Conservation (phyloP, 2,797 vertebrate genomes). For the Helicolenus hilgendorfi region DNA sequence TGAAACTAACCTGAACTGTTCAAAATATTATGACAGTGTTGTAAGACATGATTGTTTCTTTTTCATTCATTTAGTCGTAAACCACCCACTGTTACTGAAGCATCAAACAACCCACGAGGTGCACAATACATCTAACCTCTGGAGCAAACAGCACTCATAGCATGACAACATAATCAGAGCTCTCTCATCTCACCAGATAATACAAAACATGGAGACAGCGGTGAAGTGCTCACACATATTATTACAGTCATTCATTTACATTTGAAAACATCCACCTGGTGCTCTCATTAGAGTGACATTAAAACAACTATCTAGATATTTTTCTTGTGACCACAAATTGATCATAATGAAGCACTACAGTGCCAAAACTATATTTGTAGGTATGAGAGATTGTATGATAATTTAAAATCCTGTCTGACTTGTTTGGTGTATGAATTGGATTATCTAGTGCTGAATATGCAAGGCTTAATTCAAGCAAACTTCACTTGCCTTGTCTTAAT, state of each 20-base stretch:
- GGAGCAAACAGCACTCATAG: not conserved
- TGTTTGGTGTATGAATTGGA: not conserved
- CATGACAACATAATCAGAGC: conserved; percentile 27
- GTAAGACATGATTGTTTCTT: not conserved
- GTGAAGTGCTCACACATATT: not conserved
- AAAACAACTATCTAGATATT: not conserved
- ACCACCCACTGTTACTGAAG: not conserved
- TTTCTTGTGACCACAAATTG: not conserved
- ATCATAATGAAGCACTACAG: not conserved
- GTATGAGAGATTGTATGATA: not conserved
- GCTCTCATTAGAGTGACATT: not conserved
- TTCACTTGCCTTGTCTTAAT: not conserved
- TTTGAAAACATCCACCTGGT: conserved; percentile 9
- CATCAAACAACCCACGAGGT: not conserved
- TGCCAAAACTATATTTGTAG: not conserved
- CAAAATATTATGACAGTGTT: not conserved
- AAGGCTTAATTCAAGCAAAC: not conserved
- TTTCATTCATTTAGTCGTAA: not conserved
- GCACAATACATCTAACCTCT: not conserved
- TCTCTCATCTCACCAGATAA: not conserved
- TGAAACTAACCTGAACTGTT: not conserved
- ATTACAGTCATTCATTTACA: not conserved
- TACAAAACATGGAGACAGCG: not conserved
- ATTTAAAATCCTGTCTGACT: not conserved
- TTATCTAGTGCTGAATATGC: not conserved